Percentiles rank a stretch among this genome's conserved stretches.
Evolutionary conservation across 2,113 vertebrate genomes (phyloP).

Genomic region (Odocoileus virginianus): DNA sequence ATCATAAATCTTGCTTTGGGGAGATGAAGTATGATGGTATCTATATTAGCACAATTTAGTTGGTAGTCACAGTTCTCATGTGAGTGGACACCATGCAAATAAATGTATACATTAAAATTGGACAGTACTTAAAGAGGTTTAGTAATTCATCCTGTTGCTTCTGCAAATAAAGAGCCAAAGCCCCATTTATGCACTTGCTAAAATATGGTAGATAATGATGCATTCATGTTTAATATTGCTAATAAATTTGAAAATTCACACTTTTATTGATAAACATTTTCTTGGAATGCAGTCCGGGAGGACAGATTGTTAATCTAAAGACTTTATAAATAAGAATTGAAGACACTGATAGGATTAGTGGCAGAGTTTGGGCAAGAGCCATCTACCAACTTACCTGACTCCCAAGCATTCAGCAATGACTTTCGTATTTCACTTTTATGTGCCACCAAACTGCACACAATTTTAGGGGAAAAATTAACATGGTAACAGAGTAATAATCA

Average conservation of each 20-base stretch:
- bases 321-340: conserved; percentile 50
- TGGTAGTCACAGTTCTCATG: conserved; percentile 29
- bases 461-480: conserved; percentile 23
- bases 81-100: conserved; percentile 47
- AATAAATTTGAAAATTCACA: conserved; percentile 62
- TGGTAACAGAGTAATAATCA: conserved; percentile 22
- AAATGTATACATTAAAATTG: conserved; percentile 54
- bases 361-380: background rate
- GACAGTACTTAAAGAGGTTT: conserved; percentile 52
- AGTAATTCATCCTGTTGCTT: conserved; percentile 55
- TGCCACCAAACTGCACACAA: conserved; percentile 32
- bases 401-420: background rate
- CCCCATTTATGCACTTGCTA: conserved; percentile 27
- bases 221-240: conserved; percentile 49
- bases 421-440: conserved; percentile 62
- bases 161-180: conserved; percentile 40
- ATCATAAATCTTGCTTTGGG: conserved; percentile 37
- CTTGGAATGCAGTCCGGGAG: conserved; percentile 35
- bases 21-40: background rate
- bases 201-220: conserved; percentile 54
- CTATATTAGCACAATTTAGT: conserved; percentile 26
- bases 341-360: background rate
- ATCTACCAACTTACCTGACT: conserved; percentile 41
- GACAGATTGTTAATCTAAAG: conserved; percentile 47
- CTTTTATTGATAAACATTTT: conserved; percentile 63